Base-by-base conservation (phyloP, 2,113 vertebrate genomes). In the Agapornis roseicollis region DNA sequence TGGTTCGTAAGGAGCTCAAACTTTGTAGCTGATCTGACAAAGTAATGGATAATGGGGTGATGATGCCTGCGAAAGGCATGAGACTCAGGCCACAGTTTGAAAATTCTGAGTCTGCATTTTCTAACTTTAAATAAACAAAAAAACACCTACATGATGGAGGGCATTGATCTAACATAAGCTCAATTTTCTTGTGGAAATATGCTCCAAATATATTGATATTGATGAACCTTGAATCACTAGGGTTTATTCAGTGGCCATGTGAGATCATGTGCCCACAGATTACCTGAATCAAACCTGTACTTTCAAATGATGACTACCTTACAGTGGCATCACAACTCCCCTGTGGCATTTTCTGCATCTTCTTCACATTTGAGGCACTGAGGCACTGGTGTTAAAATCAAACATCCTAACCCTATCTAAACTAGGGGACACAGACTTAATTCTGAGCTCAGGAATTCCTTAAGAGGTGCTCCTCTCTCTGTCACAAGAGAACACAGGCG, bases 401-500 rank as follows among this genome's bases (percentile, higher is more conserved):
- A 39, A n/a, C 7, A 41, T 16, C 7, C 10, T 50, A 78, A 47
- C 19, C 16, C 19, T 35, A 12, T 19, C 42, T 49, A 47, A 73
- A 33, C 18, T 47, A 20, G 52, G 39, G 15, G 13, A 46, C 25
- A 47, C 3, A 14, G n/a, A 17, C 64, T 2, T 22, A 37, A 64
- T 80, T 79, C 42, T 78, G 37, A 86, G 16, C 29, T 90, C 23
- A 55, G 14, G 60, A 3, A 12, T 29, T 52, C 18, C 39, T 37
- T 11, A 0, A 80, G 22, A 39, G 4, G 1, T 80, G 18, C 49
- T 14, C 0, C 0, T 70, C 14, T 86, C 13, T 46, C 24, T 70
- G 18, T 41, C 33, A 52, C 29, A 66, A 6, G 5, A 19, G 29
- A 28, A 52, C 2, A 7, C n/a, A 53, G 9, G 28, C 13, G 60